These are phyloP conservation scores for Rosalia funebris DNA, from an alignment of 2,888 invertebrate genomes.

Conservation along the genomic window DNA sequence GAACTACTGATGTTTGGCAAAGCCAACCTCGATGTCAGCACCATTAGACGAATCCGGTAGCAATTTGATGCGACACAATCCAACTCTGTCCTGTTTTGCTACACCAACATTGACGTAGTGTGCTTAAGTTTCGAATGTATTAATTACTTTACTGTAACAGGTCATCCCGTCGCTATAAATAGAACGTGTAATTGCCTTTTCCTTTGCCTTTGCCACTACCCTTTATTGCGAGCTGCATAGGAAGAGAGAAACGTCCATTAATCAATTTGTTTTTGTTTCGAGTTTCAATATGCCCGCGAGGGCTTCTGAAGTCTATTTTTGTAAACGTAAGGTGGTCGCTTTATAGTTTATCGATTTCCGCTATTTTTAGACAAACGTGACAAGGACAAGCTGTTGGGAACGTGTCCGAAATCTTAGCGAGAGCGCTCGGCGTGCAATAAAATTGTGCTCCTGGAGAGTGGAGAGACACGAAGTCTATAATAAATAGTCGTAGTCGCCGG, in stretches of 20 bases:
- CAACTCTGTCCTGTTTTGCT: slow-evolving; percentile 4
- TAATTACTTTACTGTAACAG: slow-evolving; percentile 42
- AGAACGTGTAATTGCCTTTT: slow-evolving; percentile 43
- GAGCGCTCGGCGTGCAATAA: slow-evolving; percentile 2
- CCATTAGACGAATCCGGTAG: no score
- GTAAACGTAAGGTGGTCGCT: slow-evolving; percentile 49
- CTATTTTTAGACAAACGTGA: slow-evolving; percentile 49
- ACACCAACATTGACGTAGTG: slow-evolving; percentile 33
- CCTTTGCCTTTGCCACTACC: slow-evolving; percentile 35
- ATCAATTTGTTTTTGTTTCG: slow-evolving; percentile 32
- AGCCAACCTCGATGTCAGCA: no score
- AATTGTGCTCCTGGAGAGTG: not conserved
- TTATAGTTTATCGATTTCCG: slow-evolving; percentile 49
- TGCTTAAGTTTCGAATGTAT: slow-evolving; percentile 41
- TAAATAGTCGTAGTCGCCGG: no score
- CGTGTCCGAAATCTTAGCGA: slow-evolving; percentile 32
- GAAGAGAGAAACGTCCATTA: not conserved
- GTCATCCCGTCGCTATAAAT: slow-evolving; percentile 42
- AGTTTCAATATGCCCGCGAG: slow-evolving; percentile 23
- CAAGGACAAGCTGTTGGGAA: slow-evolving; percentile 36
- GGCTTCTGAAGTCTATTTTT: slow-evolving; percentile 45
- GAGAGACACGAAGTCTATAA: no score
- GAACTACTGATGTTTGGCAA: no score
- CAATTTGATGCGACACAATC: not conserved
- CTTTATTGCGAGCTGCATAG: slow-evolving; percentile 15